phyloP scores from a whole-genome alignment of 1,140 invertebrate genomes.

The Planococcus citri region DNA sequence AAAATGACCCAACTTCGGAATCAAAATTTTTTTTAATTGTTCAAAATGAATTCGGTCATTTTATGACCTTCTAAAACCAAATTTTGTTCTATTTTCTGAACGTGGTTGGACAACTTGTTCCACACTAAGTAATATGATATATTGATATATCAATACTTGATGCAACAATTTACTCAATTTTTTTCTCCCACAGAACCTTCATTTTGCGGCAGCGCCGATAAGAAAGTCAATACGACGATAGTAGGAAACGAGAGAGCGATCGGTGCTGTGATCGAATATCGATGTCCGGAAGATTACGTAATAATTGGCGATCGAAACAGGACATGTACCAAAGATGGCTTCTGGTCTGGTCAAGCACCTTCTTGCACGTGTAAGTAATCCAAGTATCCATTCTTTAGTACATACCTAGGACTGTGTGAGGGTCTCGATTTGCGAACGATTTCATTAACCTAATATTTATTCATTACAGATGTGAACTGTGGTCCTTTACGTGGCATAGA shows the following conservation, averaged over 20 bases:
- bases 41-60: no score
- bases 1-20: no score
- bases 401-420: background rate
- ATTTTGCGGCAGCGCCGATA: conserved; percentile 74
- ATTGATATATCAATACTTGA: no score
- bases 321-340: conserved; percentile 55
- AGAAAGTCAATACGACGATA: conserved; percentile 70
- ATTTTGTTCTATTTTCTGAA: no score
- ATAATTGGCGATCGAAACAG: conserved; percentile 56
- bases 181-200: conserved; percentile 49
- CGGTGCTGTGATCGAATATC: conserved; percentile 56
- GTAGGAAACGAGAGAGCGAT: conserved; percentile 50
- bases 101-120: no score
- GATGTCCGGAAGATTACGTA: conserved; percentile 70
- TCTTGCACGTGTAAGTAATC: conserved; percentile 66
- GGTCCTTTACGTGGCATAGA: conserved; percentile 52
- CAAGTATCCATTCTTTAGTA: conserved; percentile 21
- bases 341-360: conserved; percentile 66
- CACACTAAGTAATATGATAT: no score
- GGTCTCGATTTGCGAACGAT: no score
- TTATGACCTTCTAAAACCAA: no score
- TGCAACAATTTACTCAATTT: no score
- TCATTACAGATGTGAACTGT: conserved; percentile 63
- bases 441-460: no score
- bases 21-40: no score